Conservation (phyloP, 53 echinoderm and acorn worm species). For the Zoroaster sp. region DNA sequence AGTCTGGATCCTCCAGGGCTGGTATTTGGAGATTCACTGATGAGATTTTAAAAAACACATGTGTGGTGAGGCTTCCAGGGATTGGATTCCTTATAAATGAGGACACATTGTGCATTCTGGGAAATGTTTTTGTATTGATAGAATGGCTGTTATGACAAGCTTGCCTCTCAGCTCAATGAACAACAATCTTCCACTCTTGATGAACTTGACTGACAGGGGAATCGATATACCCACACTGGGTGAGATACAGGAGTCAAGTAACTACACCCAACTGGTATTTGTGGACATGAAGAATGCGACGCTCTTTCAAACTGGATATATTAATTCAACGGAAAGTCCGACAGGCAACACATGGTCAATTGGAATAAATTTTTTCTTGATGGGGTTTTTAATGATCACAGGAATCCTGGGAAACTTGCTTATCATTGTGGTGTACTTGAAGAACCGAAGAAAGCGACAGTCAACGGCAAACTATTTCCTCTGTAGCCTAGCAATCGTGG, state of each 20-base stretch:
- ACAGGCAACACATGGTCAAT: neutral
- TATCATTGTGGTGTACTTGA: constrained; percentile 77
- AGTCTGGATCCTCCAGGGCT: too few relatives aligned
- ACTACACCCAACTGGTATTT: neutral
- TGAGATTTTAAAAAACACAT: too few relatives aligned
- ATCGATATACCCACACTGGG: neutral
- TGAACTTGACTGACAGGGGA: neutral
- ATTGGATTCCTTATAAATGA: too few relatives aligned
- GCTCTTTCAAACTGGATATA: neutral
- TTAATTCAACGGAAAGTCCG: neutral
- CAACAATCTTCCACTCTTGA: neutral
- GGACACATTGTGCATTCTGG: too few relatives aligned
- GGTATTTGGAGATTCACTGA: too few relatives aligned
- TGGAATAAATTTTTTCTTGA: constrained; percentile 61
- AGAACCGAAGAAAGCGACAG: constrained; percentile 73
- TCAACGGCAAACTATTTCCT: constrained; percentile 98
- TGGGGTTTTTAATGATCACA: constrained; percentile 77
- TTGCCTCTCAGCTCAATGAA: neutral
- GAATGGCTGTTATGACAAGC: neutral
- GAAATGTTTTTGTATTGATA: neutral
- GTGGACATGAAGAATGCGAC: neutral
- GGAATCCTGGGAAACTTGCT: constrained; percentile 87
- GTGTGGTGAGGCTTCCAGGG: too few relatives aligned
- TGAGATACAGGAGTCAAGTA: neutral
- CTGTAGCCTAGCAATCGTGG: constrained; percentile 87